These are phyloP conservation scores for Syngnathus rostellatus DNA, from an alignment of 2,797 vertebrate genomes.

Conservation along the genomic window DNA sequence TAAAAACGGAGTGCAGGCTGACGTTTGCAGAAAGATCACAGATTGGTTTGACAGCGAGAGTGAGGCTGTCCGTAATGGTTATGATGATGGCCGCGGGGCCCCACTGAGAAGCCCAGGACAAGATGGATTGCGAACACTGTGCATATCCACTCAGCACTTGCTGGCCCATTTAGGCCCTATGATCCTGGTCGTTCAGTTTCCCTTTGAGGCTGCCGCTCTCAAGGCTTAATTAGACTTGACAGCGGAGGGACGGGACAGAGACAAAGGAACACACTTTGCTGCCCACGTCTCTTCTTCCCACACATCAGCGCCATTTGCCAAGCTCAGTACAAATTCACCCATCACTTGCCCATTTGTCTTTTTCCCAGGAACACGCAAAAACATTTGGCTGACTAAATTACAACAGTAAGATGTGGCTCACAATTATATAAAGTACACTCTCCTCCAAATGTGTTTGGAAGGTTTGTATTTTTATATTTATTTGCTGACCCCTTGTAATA, in stretches of 20 bases:
- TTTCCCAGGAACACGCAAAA: constrained; percentile 11
- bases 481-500: no score
- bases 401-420: background rate
- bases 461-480: no score
- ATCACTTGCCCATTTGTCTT: constrained; percentile 17
- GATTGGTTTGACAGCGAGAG: constrained; percentile 44
- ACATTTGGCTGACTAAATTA: background rate
- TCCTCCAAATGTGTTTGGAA: background rate
- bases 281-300: constrained; percentile 27
- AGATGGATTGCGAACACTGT: constrained; percentile 37
- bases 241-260: constrained; percentile 38
- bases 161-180: constrained; percentile 59
- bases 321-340: constrained; percentile 29
- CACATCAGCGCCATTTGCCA: constrained; percentile 29
- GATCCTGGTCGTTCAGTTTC: constrained; percentile 45
- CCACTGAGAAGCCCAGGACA: constrained; percentile 26
- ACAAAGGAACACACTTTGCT: constrained; percentile 40
- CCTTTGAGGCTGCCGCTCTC: constrained; percentile 41
- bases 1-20: constrained; percentile 4
- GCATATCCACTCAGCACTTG: constrained; percentile 54
- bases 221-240: constrained; percentile 49
- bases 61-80: constrained; percentile 44
- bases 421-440: background rate
- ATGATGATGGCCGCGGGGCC: constrained; percentile 39
- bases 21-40: constrained; percentile 26